Conservation (phyloP, 2,888 invertebrate genomes). For the Callosobruchus maculatus region DNA sequence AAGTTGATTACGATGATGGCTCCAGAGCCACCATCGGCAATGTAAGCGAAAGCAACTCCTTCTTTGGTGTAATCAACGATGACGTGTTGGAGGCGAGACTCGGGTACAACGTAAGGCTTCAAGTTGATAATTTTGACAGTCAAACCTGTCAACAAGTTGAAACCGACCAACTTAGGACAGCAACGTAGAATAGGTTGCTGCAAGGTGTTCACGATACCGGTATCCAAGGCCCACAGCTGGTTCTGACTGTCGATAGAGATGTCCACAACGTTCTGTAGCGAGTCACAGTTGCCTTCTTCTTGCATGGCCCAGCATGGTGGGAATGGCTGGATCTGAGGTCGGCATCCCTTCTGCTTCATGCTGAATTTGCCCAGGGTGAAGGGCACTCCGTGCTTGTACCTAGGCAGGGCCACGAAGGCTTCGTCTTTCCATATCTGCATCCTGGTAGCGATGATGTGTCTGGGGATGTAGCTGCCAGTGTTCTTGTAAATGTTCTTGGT, state of each 20-base stretch:
- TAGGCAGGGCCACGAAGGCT: slow-evolving; percentile 58
- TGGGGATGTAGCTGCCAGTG: slow-evolving; percentile 56
- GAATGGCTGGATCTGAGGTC: slow-evolving; percentile 57
- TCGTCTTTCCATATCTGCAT: slow-evolving; percentile 58
- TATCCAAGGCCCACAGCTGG: slow-evolving; percentile 59
- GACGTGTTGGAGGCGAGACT: slow-evolving; percentile 58
- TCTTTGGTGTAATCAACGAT: slow-evolving; percentile 56
- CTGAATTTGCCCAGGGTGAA: slow-evolving; percentile 57
- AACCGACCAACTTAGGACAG: slow-evolving; percentile 59
- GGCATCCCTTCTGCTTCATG: slow-evolving; percentile 52
- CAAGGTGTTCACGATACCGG: slow-evolving; percentile 58
- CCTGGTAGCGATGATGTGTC: slow-evolving; percentile 60
- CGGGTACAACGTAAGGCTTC: slow-evolving; percentile 49
- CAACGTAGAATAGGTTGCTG: slow-evolving; percentile 57
- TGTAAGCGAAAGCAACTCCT: slow-evolving; percentile 50
- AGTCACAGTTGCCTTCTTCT: slow-evolving; percentile 66
- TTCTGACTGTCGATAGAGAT: slow-evolving; percentile 59
- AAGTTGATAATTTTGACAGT: slow-evolving; percentile 53
- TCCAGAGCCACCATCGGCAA: slow-evolving; percentile 51
- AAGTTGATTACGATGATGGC: slow-evolving; percentile 55
- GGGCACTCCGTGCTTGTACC: slow-evolving; percentile 60
- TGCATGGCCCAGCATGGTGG: slow-evolving; percentile 67
- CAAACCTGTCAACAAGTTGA: slow-evolving; percentile 56
- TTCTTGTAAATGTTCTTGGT: slow-evolving; percentile 58
- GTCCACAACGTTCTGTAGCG: slow-evolving; percentile 68